Conservation (phyloP, 2,888 invertebrate genomes). For the Calephelis perditalis region DNA sequence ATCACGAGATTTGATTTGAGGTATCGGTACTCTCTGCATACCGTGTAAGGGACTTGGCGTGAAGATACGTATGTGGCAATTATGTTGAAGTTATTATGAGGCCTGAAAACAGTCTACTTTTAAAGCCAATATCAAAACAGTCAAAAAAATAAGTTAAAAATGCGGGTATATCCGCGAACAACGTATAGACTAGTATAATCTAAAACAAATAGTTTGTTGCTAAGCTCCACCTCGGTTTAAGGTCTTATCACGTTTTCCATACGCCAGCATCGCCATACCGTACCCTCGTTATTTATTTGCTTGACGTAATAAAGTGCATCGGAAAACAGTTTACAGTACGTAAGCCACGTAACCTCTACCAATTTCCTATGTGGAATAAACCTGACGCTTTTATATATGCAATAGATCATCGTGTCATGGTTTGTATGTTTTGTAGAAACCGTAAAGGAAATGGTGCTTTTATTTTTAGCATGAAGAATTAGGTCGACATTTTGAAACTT, state of each 20-base stretch:
- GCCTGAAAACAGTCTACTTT: no score
- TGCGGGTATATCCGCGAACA: no score
- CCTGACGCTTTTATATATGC: not conserved
- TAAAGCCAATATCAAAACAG: no score
- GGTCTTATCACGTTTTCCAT: constrained; percentile 15
- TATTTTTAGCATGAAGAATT: no score
- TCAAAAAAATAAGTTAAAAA: no score
- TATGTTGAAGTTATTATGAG: no score
- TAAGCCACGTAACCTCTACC: constrained; percentile 13
- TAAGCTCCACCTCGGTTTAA: constrained; percentile 13
- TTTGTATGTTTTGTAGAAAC: not conserved
- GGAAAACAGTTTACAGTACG: constrained; percentile 18
- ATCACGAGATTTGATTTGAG: no score
- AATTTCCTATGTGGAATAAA: constrained; percentile 16
- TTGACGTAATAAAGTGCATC: constrained; percentile 17
- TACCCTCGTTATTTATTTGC: constrained; percentile 16
- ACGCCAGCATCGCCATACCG: constrained; percentile 15
- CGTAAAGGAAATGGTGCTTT: not conserved
- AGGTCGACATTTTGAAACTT: no score
- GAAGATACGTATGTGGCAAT: no score
- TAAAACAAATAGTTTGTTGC: constrained; percentile 4
- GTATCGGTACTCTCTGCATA: no score
- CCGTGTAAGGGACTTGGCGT: no score
- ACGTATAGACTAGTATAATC: not conserved
- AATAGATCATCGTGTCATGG: constrained; percentile 2